Evolutionary conservation across 2,113 vertebrate genomes (phyloP).

Genomic region (Marmota flaviventris): DNA sequence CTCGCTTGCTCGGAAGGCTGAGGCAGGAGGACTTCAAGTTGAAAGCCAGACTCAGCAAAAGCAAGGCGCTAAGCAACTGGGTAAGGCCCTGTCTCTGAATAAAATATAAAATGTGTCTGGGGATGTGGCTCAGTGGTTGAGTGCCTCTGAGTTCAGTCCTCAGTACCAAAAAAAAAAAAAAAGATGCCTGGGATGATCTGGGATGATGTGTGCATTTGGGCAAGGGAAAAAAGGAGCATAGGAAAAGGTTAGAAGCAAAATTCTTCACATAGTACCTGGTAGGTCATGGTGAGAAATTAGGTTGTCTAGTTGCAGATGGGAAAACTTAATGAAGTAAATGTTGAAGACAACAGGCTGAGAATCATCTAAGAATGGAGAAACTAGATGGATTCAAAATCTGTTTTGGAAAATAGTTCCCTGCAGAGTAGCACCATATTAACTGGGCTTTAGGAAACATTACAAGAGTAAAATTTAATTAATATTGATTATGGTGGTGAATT

Average conservation of each 20-base stretch:
- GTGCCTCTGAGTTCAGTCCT: too few relatives aligned
- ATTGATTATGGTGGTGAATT: not conserved
- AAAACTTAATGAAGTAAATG: constrained; percentile 2
- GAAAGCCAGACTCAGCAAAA: too few relatives aligned
- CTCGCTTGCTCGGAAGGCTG: too few relatives aligned
- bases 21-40: too few relatives aligned
- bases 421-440: not conserved
- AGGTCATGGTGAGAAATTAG: not conserved
- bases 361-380: not conserved
- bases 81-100: too few relatives aligned
- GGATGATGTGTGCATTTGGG: not conserved
- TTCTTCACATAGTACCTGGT: not conserved
- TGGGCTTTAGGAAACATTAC: constrained; percentile 13
- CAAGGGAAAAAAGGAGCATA: not conserved
- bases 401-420: not conserved
- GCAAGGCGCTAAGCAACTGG: too few relatives aligned
- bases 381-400: not conserved
- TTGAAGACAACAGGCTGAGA: not conserved
- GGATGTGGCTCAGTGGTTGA: too few relatives aligned
- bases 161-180: not conserved
- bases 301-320: not conserved
- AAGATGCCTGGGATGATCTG: not conserved
- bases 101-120: too few relatives aligned
- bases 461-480: constrained; percentile 52
- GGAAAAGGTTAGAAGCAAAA: not conserved